A percentile compares a stretch with the other conserved stretches of the same genome.
phyloP scores from a whole-genome alignment of 2,888 invertebrate genomes.

The Ctenicera cuprea region DNA sequence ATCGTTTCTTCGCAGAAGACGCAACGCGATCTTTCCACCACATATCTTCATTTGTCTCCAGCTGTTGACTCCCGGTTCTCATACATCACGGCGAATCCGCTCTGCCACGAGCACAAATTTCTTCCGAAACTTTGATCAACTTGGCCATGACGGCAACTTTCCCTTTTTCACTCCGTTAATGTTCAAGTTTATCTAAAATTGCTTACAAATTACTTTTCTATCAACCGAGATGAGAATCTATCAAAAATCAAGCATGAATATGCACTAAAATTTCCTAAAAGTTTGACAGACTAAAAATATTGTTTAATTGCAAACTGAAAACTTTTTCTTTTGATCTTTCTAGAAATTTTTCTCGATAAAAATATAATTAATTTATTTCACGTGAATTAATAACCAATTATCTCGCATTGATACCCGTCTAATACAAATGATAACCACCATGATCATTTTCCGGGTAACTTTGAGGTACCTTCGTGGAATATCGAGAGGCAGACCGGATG shows the following conservation, averaged over 20 bases:
- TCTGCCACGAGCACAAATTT: conserved; percentile 52
- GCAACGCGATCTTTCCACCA: conserved; percentile 57
- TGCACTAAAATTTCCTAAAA: no score
- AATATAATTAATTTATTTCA: no score
- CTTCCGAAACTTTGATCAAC: conserved; percentile 50
- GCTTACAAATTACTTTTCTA: conserved; percentile 9
- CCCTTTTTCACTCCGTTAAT: conserved; percentile 9
- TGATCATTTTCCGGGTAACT: no score
- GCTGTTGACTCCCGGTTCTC: conserved; percentile 55
- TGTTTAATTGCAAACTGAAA: neutral
- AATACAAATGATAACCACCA: no score
- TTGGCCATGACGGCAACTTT: conserved; percentile 18
- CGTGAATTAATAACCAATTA: no score
- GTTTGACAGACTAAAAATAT: no score
- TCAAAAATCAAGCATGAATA: neutral
- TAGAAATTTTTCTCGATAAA: neutral
- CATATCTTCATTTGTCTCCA: conserved; percentile 69
- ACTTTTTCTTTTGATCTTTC: neutral
- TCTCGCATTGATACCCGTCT: no score
- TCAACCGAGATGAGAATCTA: neutral
- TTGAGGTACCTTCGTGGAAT: no score
- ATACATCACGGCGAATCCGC: conserved; percentile 60
- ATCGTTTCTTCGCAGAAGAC: conserved; percentile 60
- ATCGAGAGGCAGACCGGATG: conserved; percentile 18
- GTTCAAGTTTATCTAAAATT: neutral